Percentiles rank a stretch among this genome's conserved stretches.
phyloP scores from a whole-genome alignment of 1,140 invertebrate genomes.

The Hylaeus volcanicus region DNA sequence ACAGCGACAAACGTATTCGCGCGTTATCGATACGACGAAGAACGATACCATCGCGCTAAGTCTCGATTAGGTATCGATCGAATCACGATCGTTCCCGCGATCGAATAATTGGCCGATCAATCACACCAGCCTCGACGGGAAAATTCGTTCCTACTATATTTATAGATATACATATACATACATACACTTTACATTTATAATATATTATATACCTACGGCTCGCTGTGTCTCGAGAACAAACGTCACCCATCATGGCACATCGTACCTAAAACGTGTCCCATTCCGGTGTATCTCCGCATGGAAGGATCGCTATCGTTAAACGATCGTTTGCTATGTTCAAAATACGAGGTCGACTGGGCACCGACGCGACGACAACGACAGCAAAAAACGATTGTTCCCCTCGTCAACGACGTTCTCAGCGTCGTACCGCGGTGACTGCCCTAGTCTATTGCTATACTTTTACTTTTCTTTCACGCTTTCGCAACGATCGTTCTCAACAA shows the following conservation, averaged over 20 bases:
- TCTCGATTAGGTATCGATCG: background rate
- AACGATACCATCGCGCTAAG: constrained; percentile 5
- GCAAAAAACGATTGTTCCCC: background rate
- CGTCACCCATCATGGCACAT: constrained; percentile 8
- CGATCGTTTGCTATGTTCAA: constrained; percentile 31
- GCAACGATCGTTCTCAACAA: background rate
- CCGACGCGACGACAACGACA: constrained; percentile 14
- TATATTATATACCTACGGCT: constrained; percentile 42
- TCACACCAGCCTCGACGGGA: constrained; percentile 13
- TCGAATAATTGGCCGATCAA: constrained; percentile 12
- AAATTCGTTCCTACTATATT: constrained; percentile 60
- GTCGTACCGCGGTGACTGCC: background rate
- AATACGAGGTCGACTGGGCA: constrained; percentile 33
- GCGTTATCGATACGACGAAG: background rate
- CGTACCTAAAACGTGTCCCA: constrained; percentile 1
- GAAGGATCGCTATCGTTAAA: constrained; percentile 9
- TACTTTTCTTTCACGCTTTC: background rate
- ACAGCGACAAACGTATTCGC: background rate
- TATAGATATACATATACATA: constrained; percentile 61
- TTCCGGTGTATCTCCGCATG: background rate
- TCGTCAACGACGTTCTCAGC: background rate
- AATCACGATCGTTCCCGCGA: constrained; percentile 3
- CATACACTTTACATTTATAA: constrained; percentile 46
- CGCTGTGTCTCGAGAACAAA: constrained; percentile 35
- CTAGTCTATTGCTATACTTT: too few relatives aligned